Evolutionary conservation across 2,888 invertebrate genomes (phyloP).

Genomic region (Lacanobia oleracea): DNA sequence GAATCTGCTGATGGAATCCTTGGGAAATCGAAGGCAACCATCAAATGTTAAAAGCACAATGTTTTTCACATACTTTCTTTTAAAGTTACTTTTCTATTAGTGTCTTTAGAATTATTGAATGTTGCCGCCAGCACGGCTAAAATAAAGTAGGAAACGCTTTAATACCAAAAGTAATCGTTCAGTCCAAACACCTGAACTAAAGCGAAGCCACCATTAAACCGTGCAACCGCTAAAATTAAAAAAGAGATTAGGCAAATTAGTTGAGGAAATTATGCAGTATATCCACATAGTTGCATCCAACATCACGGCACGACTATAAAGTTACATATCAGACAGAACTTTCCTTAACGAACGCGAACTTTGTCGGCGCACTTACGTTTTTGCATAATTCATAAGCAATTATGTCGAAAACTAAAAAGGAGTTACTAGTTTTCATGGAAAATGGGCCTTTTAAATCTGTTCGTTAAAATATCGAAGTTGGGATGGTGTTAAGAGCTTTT

Average conservation of each 20-base stretch:
- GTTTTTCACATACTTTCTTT: no score
- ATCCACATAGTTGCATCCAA: conserved; percentile 37
- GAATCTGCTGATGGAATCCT: no score
- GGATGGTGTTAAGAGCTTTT: conserved; percentile 5
- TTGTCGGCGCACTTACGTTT: conserved; percentile 62
- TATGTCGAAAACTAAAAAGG: conserved; percentile 46
- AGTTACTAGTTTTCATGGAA: conserved; percentile 20
- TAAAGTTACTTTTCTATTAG: no score
- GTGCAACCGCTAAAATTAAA: conserved; percentile 22
- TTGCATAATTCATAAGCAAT: conserved; percentile 65
- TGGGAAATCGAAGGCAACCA: no score
- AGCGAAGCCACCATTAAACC: conserved; percentile 2
- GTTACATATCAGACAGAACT: conserved; percentile 64
- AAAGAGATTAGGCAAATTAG: conserved; percentile 49
- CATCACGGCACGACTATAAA: conserved; percentile 45
- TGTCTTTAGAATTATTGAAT: no score
- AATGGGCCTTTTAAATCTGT: conserved; percentile 23
- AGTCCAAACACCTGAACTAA: conserved; percentile 1
- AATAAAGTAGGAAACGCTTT: neutral
- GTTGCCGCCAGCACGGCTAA: no score
- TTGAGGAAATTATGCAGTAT: conserved; percentile 32
- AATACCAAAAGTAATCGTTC: neutral
- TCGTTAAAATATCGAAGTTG: conserved; percentile 13
- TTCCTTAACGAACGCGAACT: conserved; percentile 66
- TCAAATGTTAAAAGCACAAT: no score